These are phyloP conservation scores for Zaprionus africanus DNA, from an alignment of 1,140 invertebrate genomes.

Conservation along the genomic window DNA sequence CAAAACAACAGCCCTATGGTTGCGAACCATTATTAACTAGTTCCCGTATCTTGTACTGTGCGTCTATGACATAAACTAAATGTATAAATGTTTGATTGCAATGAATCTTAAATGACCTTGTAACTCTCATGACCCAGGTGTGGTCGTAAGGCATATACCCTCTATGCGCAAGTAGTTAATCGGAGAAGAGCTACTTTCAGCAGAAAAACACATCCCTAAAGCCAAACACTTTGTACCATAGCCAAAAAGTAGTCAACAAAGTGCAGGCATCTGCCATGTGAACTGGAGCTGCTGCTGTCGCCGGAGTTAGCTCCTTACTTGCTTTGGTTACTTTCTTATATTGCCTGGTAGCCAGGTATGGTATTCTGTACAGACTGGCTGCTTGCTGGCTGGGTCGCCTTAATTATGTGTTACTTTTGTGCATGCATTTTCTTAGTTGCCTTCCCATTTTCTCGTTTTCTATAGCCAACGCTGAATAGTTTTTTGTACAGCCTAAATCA, in stretches of 20 bases:
- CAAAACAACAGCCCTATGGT: neutral
- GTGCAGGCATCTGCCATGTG: slow-evolving; percentile 51
- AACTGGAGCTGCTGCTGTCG: slow-evolving; percentile 25
- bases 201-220: neutral
- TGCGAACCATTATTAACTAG: slow-evolving; percentile 2
- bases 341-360: neutral
- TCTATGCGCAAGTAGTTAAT: no score
- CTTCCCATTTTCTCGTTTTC: slow-evolving; percentile 29
- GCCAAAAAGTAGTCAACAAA: slow-evolving; percentile 59
- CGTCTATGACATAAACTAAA: neutral
- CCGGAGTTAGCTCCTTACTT: slow-evolving; percentile 17
- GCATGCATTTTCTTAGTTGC: slow-evolving; percentile 71
- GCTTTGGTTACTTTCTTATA: neutral
- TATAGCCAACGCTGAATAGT: slow-evolving; percentile 46
- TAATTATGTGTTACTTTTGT: slow-evolving; percentile 82
- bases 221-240: slow-evolving; percentile 19
- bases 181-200: neutral
- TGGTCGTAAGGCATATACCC: no score
- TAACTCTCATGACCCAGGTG: no score
- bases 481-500: slow-evolving; percentile 69
- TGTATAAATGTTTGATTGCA: neutral
- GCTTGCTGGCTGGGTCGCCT: slow-evolving; percentile 45
- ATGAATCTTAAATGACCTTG: neutral
- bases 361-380: slow-evolving; percentile 3
- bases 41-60: neutral